Evolutionary conservation across 2,113 vertebrate genomes (phyloP), one percentile per base, ranked within the genome.

Genomic region (Rhadina sibilatrix): DNA sequence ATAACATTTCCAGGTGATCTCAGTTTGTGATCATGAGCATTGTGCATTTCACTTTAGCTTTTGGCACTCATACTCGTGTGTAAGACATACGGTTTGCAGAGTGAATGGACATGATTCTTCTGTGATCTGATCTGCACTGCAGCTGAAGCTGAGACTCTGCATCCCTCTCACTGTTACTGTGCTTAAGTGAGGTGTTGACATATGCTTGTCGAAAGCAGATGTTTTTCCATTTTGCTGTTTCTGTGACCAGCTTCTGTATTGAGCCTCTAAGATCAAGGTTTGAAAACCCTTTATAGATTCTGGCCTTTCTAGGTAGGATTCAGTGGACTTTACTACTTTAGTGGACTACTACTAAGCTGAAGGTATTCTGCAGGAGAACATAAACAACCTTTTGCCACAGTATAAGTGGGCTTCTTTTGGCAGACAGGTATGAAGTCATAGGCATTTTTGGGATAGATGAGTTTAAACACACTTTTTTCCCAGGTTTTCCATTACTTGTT

Each of bases 71-170:
- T 52, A 33, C 22, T 57, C 2, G 0, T 2, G 2, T 76, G 27
- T 57, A 47, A 83, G 44, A 31, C 0, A 0, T 15, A 11, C 0
- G 1, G 75, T 81, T 81, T 56, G 66, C 37, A 49, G 40, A 33
- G 24, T 52, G 64, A 80, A 30, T 21, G 40, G 74, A 57, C 0
- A 0, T 5, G 54, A 60, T 64, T 42, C 53, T 64, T 63, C n/a
- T 74, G 1, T 89, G 76, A 35, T 56, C 59, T 1, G 1, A 15
- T 68, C 76, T 91, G 46, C 24, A 16, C 31, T 72, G 90, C 77
- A 91, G 30, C 53, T 89, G 47, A 76, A 71, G 16, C 54, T 83
- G 49, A 52, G 31, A 22, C 54, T 63, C 22, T 83, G 59, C 23
- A 47, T 72, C n/a, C 19, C 31, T 66, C 52, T 75, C 54, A 19